Base-by-base conservation (phyloP, 2,888 invertebrate genomes). In the Sphaeridia pumilis region DNA sequence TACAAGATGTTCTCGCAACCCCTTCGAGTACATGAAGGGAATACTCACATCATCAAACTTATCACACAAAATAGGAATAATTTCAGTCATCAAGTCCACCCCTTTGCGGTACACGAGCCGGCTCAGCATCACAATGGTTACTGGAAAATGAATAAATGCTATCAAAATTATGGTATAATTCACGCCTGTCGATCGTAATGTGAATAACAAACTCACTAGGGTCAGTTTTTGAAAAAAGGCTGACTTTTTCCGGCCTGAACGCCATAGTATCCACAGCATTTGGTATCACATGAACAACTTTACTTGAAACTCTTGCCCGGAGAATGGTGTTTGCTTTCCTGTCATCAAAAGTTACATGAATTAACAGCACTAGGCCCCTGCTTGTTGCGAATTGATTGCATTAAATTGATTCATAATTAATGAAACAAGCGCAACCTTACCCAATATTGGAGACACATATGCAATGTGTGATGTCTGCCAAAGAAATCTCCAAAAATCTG, bases 381-480 rank as follows among this genome's bases (percentile, higher is more conserved):
- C n/a, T n/a, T n/a, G n/a, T n/a, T n/a, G n/a, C n/a, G n/a, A n/a
- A n/a, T n/a, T n/a, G n/a, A n/a, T n/a, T n/a, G n/a, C n/a, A n/a
- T n/a, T n/a, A n/a, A n/a, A n/a, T n/a, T n/a, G n/a, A n/a, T n/a
- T n/a, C n/a, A n/a, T n/a, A n/a, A n/a, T n/a, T n/a, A n/a, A n/a
- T n/a, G n/a, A n/a, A n/a, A n/a, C n/a, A n/a, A n/a, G n/a, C n/a
- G n/a, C n/a, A n/a, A n/a, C n/a, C n/a, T 66, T 64, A 70, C 78
- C 85, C 87, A 55, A 87, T 89, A 67, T 98, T 92, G 1, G 97
- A 98, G 1, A 99, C 98, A 75, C 98, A 99, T 59, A 99, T 94
- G 61, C 92, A 92, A 69, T 94, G 94, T 71, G 93, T 87, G 67
- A 90, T 87, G 69, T 88, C 87, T 44, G 87, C 82, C 56, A 98